A percentile compares a stretch with the other conserved stretches of the same genome.
Conservation (phyloP, 2,113 vertebrate genomes). For the Thinocorus orbignyianus region DNA sequence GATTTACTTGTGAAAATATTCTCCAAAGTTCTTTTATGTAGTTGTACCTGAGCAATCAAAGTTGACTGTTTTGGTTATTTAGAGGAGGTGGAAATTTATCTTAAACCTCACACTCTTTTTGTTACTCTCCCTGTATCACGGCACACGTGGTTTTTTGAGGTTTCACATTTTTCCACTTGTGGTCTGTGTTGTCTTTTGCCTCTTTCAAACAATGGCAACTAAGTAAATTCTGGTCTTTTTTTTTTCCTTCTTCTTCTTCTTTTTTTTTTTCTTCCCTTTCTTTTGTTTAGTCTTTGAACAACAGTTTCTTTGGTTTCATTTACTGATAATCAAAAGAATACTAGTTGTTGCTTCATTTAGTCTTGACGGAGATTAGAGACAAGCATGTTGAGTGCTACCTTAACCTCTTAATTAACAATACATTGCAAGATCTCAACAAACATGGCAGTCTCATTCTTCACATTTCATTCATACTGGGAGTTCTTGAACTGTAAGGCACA, state of each 20-base stretch:
- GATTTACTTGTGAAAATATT: not conserved
- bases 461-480: not conserved
- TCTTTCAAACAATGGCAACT: not conserved
- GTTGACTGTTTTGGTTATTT: not conserved
- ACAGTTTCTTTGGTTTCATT: not conserved
- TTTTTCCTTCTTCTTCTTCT: too few relatives aligned
- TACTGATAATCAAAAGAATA: not conserved
- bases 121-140: not conserved
- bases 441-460: not conserved
- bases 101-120: not conserved
- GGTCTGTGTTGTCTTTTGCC: not conserved
- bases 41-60: not conserved
- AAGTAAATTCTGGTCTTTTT: not conserved
- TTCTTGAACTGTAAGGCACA: not conserved
- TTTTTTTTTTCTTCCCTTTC: fast-evolving
- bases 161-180: not conserved
- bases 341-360: not conserved
- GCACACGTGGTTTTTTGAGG: not conserved
- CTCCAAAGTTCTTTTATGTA: not conserved
- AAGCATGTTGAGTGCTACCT: not conserved
- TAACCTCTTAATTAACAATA: not conserved
- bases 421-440: not conserved
- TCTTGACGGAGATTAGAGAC: not conserved
- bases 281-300: not conserved
- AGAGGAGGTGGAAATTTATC: not conserved